These are phyloP conservation scores for Calidris pugnax DNA, from an alignment of 2,113 vertebrate genomes.

Conservation along the genomic window DNA sequence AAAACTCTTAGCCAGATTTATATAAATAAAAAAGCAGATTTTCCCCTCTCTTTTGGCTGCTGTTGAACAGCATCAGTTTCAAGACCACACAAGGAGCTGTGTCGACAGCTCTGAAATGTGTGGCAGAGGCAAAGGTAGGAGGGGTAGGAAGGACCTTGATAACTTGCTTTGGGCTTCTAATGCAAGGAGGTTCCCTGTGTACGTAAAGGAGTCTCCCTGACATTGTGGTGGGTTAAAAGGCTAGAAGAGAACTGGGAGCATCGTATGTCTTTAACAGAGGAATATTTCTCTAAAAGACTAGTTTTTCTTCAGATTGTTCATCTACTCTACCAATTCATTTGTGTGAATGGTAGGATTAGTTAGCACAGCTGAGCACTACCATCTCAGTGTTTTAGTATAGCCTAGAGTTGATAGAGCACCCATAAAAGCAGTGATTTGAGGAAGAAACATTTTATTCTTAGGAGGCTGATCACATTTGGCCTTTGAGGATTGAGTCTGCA, in stretches of 20 bases:
- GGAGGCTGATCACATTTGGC: not conserved
- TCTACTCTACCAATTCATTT: not conserved
- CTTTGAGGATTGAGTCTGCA: not conserved
- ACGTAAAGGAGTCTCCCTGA: not conserved
- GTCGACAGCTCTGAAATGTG: slow-evolving; percentile 43
- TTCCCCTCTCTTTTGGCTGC: slow-evolving; percentile 52
- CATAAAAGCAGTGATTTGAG: not conserved
- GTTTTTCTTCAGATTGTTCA: not conserved
- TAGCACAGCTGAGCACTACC: not conserved
- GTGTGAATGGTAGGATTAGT: not conserved
- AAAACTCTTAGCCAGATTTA: slow-evolving; percentile 75
- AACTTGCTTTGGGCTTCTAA: not conserved
- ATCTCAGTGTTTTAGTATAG: not conserved
- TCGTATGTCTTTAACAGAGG: not conserved
- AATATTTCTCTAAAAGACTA: not conserved
- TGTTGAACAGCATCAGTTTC: slow-evolving; percentile 60
- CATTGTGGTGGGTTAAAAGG: not conserved
- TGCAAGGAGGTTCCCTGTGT: not conserved
- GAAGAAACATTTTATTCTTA: not conserved
- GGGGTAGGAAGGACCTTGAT: not conserved
- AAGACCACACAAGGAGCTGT: slow-evolving; percentile 73
- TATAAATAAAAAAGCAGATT: slow-evolving; percentile 73
- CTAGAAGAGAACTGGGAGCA: not conserved
- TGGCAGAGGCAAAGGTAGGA: slow-evolving; percentile 2
- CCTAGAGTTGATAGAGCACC: not conserved